These are phyloP conservation scores for Neodiprion lecontei DNA, from an alignment of 1,140 invertebrate species.

Conservation along the genomic window DNA sequence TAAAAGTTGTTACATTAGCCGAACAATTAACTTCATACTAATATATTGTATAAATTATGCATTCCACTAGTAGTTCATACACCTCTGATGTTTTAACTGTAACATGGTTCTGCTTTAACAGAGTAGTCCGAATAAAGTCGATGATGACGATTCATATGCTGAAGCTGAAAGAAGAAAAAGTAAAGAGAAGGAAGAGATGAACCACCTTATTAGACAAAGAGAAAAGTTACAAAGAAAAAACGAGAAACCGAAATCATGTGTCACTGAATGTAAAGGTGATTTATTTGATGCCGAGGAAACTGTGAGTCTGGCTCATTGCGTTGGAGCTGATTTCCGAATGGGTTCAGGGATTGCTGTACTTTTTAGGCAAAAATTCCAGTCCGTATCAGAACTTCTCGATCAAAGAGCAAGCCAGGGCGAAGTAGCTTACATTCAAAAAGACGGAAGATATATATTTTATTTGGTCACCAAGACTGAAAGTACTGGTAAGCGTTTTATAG, in stretches of 20 bases:
- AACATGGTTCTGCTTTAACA: too few species aligned
- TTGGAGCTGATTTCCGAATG: constrained; percentile 69
- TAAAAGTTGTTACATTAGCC: too few species aligned
- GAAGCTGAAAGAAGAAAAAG: not conserved
- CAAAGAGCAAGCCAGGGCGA: constrained; percentile 62
- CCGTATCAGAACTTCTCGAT: constrained; percentile 23
- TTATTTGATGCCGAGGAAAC: constrained; percentile 61
- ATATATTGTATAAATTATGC: too few species aligned
- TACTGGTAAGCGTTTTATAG: constrained; percentile 42
- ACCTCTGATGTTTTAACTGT: too few species aligned
- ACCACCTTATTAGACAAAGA: not conserved
- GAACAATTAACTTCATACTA: too few species aligned
- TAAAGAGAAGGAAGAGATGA: not conserved
- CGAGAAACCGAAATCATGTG: constrained; percentile 12
- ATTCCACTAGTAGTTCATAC: too few species aligned
- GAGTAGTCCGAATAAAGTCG: too few species aligned
- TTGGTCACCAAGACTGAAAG: constrained; percentile 60
- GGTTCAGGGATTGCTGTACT: constrained; percentile 68
- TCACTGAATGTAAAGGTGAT: constrained; percentile 62
- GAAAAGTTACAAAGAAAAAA: not conserved
- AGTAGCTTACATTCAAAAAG: constrained; percentile 60
- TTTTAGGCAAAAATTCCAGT: constrained; percentile 43
- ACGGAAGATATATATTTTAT: constrained; percentile 67
- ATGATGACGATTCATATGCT: not conserved
- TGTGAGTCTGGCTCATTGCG: constrained; percentile 68